Evolutionary conservation across 1,140 invertebrate species (phyloP).

Genomic region (Lucilia cuprina): DNA sequence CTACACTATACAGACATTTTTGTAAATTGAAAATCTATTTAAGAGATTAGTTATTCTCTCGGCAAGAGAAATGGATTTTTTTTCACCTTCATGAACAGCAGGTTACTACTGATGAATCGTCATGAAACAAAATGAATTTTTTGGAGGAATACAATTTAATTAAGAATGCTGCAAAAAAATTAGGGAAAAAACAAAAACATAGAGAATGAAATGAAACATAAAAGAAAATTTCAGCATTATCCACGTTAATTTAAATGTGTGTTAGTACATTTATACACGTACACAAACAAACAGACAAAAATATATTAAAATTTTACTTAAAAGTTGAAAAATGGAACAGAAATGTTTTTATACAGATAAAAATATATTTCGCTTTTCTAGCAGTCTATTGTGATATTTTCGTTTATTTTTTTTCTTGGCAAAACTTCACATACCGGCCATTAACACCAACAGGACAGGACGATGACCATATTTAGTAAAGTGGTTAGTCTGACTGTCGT

Average conservation of each 20-base stretch:
- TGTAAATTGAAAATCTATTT: conserved; percentile 1
- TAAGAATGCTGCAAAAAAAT: neutral
- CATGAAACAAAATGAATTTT: neutral
- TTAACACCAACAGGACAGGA: conserved; percentile 28
- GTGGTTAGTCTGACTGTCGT: neutral
- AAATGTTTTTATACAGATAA: neutral
- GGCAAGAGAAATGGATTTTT: conserved; percentile 1
- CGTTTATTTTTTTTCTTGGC: neutral
- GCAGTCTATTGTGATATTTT: too few relatives aligned
- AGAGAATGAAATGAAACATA: neutral
- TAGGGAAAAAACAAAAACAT: neutral
- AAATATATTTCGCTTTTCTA: neutral
- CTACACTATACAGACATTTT: neutral
- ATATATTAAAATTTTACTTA: neutral
- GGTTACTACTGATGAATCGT: neutral
- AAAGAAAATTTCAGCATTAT: neutral
- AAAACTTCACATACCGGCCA: conserved; percentile 1
- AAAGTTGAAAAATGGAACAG: neutral
- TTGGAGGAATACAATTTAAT: conserved; percentile 21
- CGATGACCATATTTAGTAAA: conserved; percentile 30
- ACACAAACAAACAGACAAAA: neutral
- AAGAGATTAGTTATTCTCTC: conserved; percentile 8
- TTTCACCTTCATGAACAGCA: neutral
- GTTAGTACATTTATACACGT: too few relatives aligned
- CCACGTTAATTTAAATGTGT: too few relatives aligned